Evolutionary conservation across 1,140 invertebrate genomes (phyloP).

Genomic region (Listronotus oregonensis): DNA sequence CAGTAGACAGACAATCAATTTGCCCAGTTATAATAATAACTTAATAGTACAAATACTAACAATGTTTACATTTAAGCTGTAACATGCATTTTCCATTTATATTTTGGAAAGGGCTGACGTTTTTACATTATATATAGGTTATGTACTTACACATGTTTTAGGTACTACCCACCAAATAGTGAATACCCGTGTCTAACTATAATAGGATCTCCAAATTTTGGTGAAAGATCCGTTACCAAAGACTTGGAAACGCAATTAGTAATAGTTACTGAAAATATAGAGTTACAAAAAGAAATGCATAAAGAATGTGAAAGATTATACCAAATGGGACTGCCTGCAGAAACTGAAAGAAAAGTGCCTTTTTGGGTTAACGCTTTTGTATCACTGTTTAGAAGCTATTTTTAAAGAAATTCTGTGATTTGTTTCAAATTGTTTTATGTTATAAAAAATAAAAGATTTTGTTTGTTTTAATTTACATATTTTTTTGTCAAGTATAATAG

Average conservation of each 20-base stretch:
- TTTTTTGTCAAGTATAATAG: too few relatives aligned
- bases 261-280: conserved; percentile 79
- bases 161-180: conserved; percentile 71
- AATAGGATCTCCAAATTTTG: conserved; percentile 97
- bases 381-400: conserved; percentile 66
- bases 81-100: too few relatives aligned
- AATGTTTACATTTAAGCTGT: too few relatives aligned
- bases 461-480: too few relatives aligned
- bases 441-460: too few relatives aligned
- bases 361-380: conserved; percentile 68
- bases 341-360: conserved; percentile 60
- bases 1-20: too few relatives aligned
- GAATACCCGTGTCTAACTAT: conserved; percentile 78
- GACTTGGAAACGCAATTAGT: conserved; percentile 94
- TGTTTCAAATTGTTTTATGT: too few relatives aligned
- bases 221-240: conserved; percentile 84
- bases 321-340: conserved; percentile 62
- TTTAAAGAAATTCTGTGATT: conserved; percentile 51
- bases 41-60: too few relatives aligned
- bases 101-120: too few relatives aligned
- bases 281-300: conserved; percentile 72
- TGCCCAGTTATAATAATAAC: too few relatives aligned
- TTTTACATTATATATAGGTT: too few relatives aligned
- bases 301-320: conserved; percentile 71
- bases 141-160: conserved; percentile 7